Evolutionary conservation across 2,888 invertebrate species (phyloP).

Genomic region (Drosophila anceps): DNA sequence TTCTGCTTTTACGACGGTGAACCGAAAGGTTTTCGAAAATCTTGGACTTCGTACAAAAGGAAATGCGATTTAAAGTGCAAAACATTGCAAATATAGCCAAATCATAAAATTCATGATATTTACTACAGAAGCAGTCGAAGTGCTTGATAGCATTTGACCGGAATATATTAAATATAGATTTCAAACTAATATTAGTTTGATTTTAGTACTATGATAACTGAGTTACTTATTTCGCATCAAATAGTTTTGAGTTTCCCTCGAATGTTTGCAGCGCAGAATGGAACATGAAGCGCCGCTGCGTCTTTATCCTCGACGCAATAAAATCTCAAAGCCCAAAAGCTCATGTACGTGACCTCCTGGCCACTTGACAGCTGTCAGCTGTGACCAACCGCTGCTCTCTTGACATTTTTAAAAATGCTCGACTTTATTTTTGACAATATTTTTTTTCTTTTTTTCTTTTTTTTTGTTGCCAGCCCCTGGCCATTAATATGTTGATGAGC

Average conservation of each 20-base stretch:
- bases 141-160: not conserved
- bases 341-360: slow-evolving; percentile 38
- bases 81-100: not conserved
- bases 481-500: slow-evolving; percentile 43
- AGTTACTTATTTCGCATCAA: not conserved
- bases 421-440: slow-evolving; percentile 38
- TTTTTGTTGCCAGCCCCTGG: slow-evolving; percentile 1
- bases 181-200: not conserved
- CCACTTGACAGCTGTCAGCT: slow-evolving; percentile 59
- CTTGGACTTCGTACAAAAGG: not conserved
- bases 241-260: slow-evolving; percentile 31
- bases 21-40: slow-evolving; percentile 15
- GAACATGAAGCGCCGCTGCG: not conserved
- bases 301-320: slow-evolving; percentile 29
- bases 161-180: not conserved
- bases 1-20: slow-evolving; percentile 13
- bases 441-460: slow-evolving; percentile 5
- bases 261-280: not conserved
- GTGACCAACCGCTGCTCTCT: slow-evolving; percentile 29
- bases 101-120: not conserved
- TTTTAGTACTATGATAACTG: not conserved
- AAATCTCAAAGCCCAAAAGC: slow-evolving; percentile 27
- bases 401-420: slow-evolving; percentile 31
- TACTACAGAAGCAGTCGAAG: not conserved
- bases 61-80: not conserved